Conservation (phyloP, 2,797 vertebrate species). For the Ctenopoma kingsleyae region DNA sequence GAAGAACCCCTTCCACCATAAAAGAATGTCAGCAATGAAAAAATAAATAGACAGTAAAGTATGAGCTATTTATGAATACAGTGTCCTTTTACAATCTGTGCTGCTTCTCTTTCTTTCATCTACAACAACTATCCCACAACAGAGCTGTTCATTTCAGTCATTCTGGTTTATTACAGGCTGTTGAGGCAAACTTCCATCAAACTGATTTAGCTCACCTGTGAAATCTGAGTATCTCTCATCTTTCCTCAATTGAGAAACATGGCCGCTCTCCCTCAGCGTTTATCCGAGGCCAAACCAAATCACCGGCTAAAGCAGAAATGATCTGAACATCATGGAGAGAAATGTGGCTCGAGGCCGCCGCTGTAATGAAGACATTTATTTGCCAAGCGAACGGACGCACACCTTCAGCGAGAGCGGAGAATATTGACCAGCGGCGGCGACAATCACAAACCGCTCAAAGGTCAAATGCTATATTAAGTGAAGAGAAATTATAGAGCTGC, state of each 20-base stretch:
- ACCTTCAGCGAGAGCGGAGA: constrained; percentile 34
- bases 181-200: not conserved
- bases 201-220: not conserved
- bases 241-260: not conserved
- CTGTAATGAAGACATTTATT: constrained; percentile 70
- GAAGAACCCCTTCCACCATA: too few relatives aligned
- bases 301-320: constrained; percentile 6
- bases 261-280: not conserved
- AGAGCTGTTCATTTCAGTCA: not conserved
- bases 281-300: constrained; percentile 27
- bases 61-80: too few relatives aligned
- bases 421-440: constrained; percentile 53
- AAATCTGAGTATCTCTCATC: not conserved
- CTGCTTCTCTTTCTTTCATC: not conserved
- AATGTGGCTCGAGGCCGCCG: constrained; percentile 27
- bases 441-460: constrained; percentile 56
- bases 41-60: too few relatives aligned
- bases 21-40: too few relatives aligned
- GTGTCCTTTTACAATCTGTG: too few relatives aligned
- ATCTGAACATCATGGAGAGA: constrained; percentile 29
- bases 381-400: constrained; percentile 28
- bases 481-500: constrained; percentile 33
- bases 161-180: not conserved
- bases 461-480: constrained; percentile 63
- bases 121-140: not conserved